Base-by-base conservation (phyloP, 1,140 invertebrate genomes). In the Elymnias hypermnestra region DNA sequence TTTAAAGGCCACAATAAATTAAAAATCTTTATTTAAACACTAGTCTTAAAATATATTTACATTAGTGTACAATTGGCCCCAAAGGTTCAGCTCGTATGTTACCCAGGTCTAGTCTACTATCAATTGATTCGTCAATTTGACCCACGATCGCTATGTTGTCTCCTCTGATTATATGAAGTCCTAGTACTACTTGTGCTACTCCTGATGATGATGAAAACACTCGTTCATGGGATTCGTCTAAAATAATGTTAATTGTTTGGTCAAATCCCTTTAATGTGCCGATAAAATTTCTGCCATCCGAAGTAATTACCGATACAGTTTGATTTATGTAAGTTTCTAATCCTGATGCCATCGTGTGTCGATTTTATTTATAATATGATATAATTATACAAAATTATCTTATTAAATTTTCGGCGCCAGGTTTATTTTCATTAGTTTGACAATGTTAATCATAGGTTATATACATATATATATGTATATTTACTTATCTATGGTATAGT, bases 91-190 rank as follows among this genome's bases (percentile, higher is more conserved):
- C 96, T 87, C 94, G 91, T 51, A 98, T 95, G 57, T 91, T 92
- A 12, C 91, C 89, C 56, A 97, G 89, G 82, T 98, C 95, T 60
- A 97, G 73, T 72, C 93, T 87, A 48, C 92, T 91, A 81, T 98
- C 96, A 53, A 96, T 88, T 56, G 94, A 93, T 81, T 98, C 96
- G 82, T 98, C 96, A 57, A 98, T 90, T 86, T 97, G 93, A 44
- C 96, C 96, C 51, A 98, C 93, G 39, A 98, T 91, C 17, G 95
- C 96, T 90, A 99, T 94, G 89, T 99, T 99, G 81, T 99, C 98
- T 41, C 98, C 98, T 69, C 98, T 89, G 46, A 99, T 97, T 26
- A 99, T 97, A 73, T 99, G 98, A 10, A 99, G 88, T 15, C 98
- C 98, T 13, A 99, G 89, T 47, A 97, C 93, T 40, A 99, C 97